Conservation (phyloP, 1,140 invertebrate species). For the Lanistes nyassanus region DNA sequence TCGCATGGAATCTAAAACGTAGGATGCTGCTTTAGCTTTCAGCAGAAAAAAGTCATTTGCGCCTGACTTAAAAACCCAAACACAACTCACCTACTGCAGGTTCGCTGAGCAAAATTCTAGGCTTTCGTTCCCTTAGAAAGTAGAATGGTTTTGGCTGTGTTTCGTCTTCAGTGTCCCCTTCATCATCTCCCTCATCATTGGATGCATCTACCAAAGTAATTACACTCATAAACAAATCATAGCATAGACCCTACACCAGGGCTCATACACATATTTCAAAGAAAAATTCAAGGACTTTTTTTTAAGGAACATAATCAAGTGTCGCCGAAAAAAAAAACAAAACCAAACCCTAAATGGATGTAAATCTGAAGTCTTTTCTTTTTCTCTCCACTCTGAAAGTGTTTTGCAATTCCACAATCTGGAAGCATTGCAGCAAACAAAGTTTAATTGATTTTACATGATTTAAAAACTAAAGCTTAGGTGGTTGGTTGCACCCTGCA, state of each 20-base stretch:
- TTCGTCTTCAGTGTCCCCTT: constrained; percentile 46
- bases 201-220: constrained; percentile 21
- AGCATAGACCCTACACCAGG: neutral
- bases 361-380: too few species aligned
- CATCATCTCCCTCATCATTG: constrained; percentile 37
- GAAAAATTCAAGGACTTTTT: too few species aligned
- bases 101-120: constrained; percentile 56
- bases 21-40: neutral
- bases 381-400: too few species aligned
- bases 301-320: neutral
- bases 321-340: constrained; percentile 1
- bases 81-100: constrained; percentile 51
- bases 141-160: constrained; percentile 60
- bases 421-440: too few species aligned
- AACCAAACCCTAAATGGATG: neutral
- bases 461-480: too few species aligned
- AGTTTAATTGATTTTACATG: too few species aligned
- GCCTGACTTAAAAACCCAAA: neutral
- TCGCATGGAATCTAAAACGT: neutral
- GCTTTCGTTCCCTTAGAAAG: constrained; percentile 63
- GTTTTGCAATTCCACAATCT: too few species aligned
- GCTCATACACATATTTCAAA: neutral
- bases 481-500: too few species aligned
- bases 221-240: constrained; percentile 7
- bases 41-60: neutral